Conservation (phyloP, 2,888 invertebrate species). For the Thereva unica region DNA sequence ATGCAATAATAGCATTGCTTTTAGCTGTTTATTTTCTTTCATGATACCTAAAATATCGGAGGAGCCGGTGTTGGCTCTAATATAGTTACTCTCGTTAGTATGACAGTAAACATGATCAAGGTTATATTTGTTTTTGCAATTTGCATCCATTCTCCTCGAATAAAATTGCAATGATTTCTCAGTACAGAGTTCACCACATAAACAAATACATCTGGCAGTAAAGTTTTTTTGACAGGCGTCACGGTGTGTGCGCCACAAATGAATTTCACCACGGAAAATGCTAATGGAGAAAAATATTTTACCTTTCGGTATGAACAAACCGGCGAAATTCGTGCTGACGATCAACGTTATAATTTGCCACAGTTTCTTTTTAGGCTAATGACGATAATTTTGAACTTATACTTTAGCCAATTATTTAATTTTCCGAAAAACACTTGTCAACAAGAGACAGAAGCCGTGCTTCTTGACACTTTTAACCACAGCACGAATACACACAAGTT, state of each 20-base stretch:
- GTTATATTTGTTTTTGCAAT: slow-evolving; percentile 47
- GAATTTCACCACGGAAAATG: slow-evolving; percentile 36
- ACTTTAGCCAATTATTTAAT: slow-evolving; percentile 8
- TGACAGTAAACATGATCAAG: slow-evolving; percentile 54
- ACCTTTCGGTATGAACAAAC: slow-evolving; percentile 11
- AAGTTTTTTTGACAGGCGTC: slow-evolving; percentile 14
- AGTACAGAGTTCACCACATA: slow-evolving; percentile 18
- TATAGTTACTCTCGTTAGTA: slow-evolving; percentile 48
- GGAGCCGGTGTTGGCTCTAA: slow-evolving; percentile 45
- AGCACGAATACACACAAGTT: slow-evolving; percentile 36
- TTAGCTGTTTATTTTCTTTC: slow-evolving; percentile 60
- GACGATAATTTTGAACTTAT: slow-evolving; percentile 20
- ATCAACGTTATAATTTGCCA: slow-evolving; percentile 28
- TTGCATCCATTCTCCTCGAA: slow-evolving; percentile 36
- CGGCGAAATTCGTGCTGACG: slow-evolving; percentile 13
- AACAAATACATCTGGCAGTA: slow-evolving; percentile 38
- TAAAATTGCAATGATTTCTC: background rate
- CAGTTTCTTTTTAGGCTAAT: slow-evolving; percentile 40
- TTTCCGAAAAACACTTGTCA: slow-evolving; percentile 23
- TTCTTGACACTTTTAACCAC: slow-evolving; percentile 37
- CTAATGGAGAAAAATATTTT: slow-evolving; percentile 37
- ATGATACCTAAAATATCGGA: slow-evolving; percentile 51
- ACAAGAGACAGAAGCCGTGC: slow-evolving; percentile 37
- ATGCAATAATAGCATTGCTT: slow-evolving; percentile 80
- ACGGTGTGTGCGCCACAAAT: background rate